Base-by-base conservation (phyloP, 1,140 invertebrate genomes). In the Trissolcus basalis region DNA sequence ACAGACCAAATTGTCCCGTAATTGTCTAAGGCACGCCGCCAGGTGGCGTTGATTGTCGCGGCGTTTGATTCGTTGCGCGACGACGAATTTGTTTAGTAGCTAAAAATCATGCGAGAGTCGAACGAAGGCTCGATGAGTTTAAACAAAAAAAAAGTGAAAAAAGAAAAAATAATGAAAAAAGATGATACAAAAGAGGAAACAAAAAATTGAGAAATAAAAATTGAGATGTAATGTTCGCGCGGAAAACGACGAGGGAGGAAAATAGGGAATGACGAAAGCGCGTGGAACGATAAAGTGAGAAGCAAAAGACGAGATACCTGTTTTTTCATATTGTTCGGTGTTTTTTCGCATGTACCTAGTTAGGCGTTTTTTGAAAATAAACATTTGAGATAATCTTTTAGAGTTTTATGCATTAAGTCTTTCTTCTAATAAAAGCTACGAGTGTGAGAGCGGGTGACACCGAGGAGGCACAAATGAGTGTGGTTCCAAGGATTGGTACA, bases 281-380 rank as follows among this genome's bases (percentile, higher is more conserved):
- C 69, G 69, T 64, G 63, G 59, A 68, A 73, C 16, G 73, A 73
- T 50, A 65, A 65, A 71, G 75, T 71, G 70, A 71, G 56, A 73
- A 71, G 68, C 54, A 71, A 72, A 74, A 78, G 70, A 75, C 70
- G 50, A 73, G 78, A 80, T 77, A 77, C 75, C 71, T 77, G 75
- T 78, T 80, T 78, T 80, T 78, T 78, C 71, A 76, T 78, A 80
- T 74, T 77, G 75, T 80, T 80, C 77, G 79, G 75, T 80, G 79
- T 80, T 80, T 78, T 78, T 78, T 80, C 75, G 79, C 79, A 80
- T 80, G 79, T 78, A 80, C 60, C 79, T 80, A 80, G 79, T 80
- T 80, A 75, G 78, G 70, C 70, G 71, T 80, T 80, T 77, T 77
- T 77, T 74, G 71, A 72, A 79, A 79, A 79, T 77, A 79, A 77